phyloP scores from a whole-genome alignment of 2,113 vertebrate species.

The Lepisosteus osseus region DNA sequence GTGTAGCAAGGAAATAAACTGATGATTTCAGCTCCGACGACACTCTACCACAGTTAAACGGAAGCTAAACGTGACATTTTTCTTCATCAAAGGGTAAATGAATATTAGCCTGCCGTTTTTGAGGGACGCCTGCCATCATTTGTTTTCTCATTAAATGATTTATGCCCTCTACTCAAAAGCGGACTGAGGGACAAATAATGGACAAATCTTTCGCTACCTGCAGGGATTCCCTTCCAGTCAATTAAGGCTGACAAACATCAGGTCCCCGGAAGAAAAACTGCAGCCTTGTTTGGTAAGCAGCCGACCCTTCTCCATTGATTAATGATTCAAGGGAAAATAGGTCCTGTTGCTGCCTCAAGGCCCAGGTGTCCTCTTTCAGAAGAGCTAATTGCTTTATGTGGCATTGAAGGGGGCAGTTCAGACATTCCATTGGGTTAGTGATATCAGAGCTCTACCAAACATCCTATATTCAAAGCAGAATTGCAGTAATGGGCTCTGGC shows the following conservation, averaged over 20 bases:
- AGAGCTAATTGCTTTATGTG: slow-evolving; percentile 11
- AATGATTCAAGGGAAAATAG: slow-evolving; percentile 49
- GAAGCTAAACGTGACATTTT: no score
- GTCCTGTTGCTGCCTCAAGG: slow-evolving; percentile 26
- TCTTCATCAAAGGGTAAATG: no score
- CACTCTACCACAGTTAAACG: no score
- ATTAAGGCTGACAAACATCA: slow-evolving; percentile 41
- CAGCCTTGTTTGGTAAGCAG: slow-evolving; percentile 26
- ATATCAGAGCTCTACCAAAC: slow-evolving; percentile 7
- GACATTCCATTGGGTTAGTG: slow-evolving; percentile 10
- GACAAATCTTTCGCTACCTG: neutral
- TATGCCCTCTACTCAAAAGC: neutral
- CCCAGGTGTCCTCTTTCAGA: slow-evolving; percentile 32
- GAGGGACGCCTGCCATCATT: no score
- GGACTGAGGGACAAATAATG: slow-evolving; percentile 10
- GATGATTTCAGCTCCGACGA: no score
- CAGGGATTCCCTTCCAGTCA: slow-evolving; percentile 26
- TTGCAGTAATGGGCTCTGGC: slow-evolving; percentile 3
- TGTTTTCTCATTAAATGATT: neutral
- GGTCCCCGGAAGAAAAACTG: slow-evolving; percentile 29
- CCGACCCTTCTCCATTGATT: slow-evolving; percentile 37
- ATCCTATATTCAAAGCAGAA: neutral
- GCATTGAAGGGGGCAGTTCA: neutral
- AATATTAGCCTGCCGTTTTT: no score
- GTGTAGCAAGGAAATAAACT: no score